A percentile compares a stretch with the other conserved stretches of the same genome.
Evolutionary conservation across 1,140 invertebrate species (phyloP).

Genomic region (Cydia splendana): DNA sequence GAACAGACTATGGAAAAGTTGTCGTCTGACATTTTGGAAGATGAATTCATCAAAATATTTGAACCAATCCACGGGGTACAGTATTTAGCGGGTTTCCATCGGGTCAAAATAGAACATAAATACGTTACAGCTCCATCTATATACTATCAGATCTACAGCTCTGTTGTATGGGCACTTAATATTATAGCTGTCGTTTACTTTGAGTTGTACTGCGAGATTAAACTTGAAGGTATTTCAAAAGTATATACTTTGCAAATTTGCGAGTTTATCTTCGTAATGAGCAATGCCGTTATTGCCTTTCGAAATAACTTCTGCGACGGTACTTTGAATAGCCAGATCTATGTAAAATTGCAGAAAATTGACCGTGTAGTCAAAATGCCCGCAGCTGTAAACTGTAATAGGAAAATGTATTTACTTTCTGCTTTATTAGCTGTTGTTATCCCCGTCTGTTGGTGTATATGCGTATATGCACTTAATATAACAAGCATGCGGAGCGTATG

Average conservation of each 20-base stretch:
- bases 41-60: slow-evolving; percentile 53
- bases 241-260: slow-evolving; percentile 34
- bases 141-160: slow-evolving; percentile 38
- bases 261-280: slow-evolving; percentile 33
- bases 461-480: background rate
- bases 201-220: slow-evolving; percentile 28
- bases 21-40: slow-evolving; percentile 49
- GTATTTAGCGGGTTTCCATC: slow-evolving; percentile 41
- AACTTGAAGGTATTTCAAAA: slow-evolving; percentile 13
- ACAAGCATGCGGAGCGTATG: background rate
- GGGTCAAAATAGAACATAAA: slow-evolving; percentile 47
- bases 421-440: slow-evolving; percentile 12
- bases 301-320: slow-evolving; percentile 41
- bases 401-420: slow-evolving; percentile 8
- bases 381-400: slow-evolving; percentile 35
- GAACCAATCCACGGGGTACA: slow-evolving; percentile 43
- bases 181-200: slow-evolving; percentile 3
- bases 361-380: slow-evolving; percentile 47
- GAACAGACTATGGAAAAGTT: slow-evolving; percentile 43
- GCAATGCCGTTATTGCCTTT: slow-evolving; percentile 33
- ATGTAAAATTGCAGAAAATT: slow-evolving; percentile 57
- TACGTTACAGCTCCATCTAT: slow-evolving; percentile 44
- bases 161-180: slow-evolving; percentile 38
- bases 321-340: slow-evolving; percentile 45
- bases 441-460: background rate